Evolutionary conservation across 2,797 vertebrate species (phyloP), one percentile per base, ranked within the genome.

Genomic region (Microcaecilia unicolor): DNA sequence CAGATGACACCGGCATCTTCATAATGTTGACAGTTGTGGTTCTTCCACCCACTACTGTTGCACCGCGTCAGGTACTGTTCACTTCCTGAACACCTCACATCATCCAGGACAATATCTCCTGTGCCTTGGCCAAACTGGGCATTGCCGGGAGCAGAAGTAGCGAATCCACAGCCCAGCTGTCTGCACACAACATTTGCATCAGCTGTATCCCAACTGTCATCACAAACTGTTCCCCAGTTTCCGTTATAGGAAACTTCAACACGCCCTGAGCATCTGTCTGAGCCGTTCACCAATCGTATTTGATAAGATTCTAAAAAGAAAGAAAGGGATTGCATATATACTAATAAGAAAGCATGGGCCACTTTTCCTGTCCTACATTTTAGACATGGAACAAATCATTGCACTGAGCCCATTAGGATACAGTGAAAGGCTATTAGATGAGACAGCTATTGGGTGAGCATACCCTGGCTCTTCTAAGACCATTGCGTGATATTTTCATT

Each of bases 191-290:
- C 80, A 39, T 75, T 66, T 43, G 80, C 80, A 38, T 80, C 74
- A 11, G 21, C 54, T 11, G 76, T 34, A 0, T 55, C 61, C 79
- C 79, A 82, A 17, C 44, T 58, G 41, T 82, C 77, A 2, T 82
- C 77, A 22, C 77, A 82, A 36, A 82, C 64, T 13, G 76, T 81
- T 13, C 78, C 79, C 80, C 80, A 81, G n/a, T 17, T 45, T 40
- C 74, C 73, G 7, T 42, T 14, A 2, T 72, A 62, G 44, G 77
- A 80, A 30, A 81, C 54, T 41, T 81, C 78, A 48, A 82, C 70
- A 22, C 76, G 60, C 1, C 80, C 76, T 22, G 72, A 61, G 50
- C 72, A 81, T 7, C 15, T 45, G 13, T 43, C 34, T 2, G 6
- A 2, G 24, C 38, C 38, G 18, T 41, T 33, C 31, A 32, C 31